phyloP scores from a whole-genome alignment of 2,113 vertebrate genomes.

The Oreochromis tanganicae region DNA sequence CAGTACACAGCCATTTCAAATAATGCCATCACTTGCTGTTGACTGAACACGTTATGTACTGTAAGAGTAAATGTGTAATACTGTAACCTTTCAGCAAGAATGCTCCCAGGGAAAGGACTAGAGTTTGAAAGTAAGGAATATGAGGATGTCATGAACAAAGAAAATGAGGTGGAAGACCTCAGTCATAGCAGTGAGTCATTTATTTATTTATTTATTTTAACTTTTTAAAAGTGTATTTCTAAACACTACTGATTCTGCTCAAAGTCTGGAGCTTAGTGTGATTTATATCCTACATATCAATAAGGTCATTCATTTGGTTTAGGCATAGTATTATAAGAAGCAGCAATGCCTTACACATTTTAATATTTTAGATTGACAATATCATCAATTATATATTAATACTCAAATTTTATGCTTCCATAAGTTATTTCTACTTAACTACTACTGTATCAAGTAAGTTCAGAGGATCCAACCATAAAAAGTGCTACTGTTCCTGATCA shows the following conservation, averaged over 20 bases:
- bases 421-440: neutral
- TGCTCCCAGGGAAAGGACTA: neutral
- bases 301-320: neutral
- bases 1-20: neutral
- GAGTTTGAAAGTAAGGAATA: slow-evolving; percentile 40
- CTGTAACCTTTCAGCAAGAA: neutral
- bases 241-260: neutral
- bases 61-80: neutral
- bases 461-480: neutral
- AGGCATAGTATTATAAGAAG: neutral
- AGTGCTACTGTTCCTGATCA: neutral
- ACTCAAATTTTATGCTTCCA: neutral
- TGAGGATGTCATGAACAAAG: slow-evolving; percentile 11
- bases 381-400: neutral
- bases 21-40: neutral
- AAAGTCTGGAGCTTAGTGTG: neutral
- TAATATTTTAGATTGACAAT: neutral
- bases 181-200: neutral
- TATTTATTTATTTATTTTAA: neutral
- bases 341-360: neutral
- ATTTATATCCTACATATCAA: neutral
- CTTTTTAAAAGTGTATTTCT: neutral
- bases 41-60: neutral
- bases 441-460: neutral
- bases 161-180: neutral